Base-by-base conservation (phyloP, 53 echinoderm and acorn worm species). In the Pentamera pediparva region DNA sequence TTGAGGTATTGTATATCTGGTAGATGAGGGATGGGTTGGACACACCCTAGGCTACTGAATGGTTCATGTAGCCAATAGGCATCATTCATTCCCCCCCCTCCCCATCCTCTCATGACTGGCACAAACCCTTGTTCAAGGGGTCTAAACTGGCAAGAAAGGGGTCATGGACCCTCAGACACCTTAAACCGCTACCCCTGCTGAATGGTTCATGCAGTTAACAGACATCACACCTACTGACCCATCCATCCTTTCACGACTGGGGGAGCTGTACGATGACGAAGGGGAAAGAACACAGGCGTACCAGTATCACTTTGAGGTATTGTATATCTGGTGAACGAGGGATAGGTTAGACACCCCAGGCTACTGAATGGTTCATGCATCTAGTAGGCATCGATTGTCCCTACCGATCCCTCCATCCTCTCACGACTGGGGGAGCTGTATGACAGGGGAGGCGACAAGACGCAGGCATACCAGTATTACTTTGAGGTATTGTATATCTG, bases 321-420 rank as follows among this genome's bases (percentile, higher is more conserved):
- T n/a, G n/a, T n/a, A n/a, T n/a, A n/a, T n/a, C n/a, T n/a, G n/a
- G n/a, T n/a, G n/a, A 27, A 79, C 83, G 62, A n/a, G n/a, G n/a
- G n/a, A n/a, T n/a, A n/a, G n/a, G n/a, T n/a, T n/a, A n/a, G n/a
- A 91, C 87, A 4, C 76, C 98, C 1, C 98, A 96, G 55, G 91
- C 98, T 29, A 88, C 89, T n/a, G 93, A 93, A 43, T 93, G 94
- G 94, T 93, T 87, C 62, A 91, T 92, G 75, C 98, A 96, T 77
- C 81, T 96, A 26, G 91, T 96, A 39, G 91, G 98, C 15, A 90
- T 91, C 22, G n/a, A 7, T 60, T 30, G 98, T 96, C 27, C 90
- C 91, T 1, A 91, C 98, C 17, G 98, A 96, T 65, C 98, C 98
- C 9, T 91, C 87, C 18, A 85, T 96, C 74, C 56, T 96, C 10